phyloP scores from a whole-genome alignment of 2,888 invertebrate genomes.

The Carabus problematicus region DNA sequence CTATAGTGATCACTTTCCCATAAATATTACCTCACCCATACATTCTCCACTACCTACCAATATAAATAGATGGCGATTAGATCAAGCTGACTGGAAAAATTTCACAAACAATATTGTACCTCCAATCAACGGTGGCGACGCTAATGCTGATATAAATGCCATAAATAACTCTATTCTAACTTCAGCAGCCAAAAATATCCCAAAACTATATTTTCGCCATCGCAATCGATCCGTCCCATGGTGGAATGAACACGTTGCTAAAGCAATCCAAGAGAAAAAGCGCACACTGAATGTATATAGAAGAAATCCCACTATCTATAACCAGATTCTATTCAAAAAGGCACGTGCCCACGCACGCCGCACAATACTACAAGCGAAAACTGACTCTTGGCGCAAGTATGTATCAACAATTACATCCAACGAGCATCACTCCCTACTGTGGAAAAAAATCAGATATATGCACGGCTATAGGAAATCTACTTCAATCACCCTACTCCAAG shows the following conservation, averaged over 20 bases:
- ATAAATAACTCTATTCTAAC: background rate
- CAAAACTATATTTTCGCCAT: background rate
- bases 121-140: background rate
- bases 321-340: background rate
- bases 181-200: background rate
- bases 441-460: background rate
- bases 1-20: conserved; percentile 39
- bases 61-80: conserved; percentile 4
- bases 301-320: background rate
- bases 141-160: too few relatives aligned
- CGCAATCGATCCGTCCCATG: background rate
- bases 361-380: background rate
- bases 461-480: background rate
- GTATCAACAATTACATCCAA: background rate
- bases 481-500: background rate
- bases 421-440: background rate
- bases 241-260: too few relatives aligned
- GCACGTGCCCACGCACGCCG: too few relatives aligned
- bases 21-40: conserved; percentile 41
- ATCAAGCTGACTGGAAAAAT: background rate
- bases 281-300: too few relatives aligned
- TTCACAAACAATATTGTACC: background rate
- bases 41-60: conserved; percentile 44
- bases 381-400: background rate
- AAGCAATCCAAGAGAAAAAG: background rate